Base-by-base conservation (phyloP, 2,113 vertebrate species). In the Rhabdornis inornatus region DNA sequence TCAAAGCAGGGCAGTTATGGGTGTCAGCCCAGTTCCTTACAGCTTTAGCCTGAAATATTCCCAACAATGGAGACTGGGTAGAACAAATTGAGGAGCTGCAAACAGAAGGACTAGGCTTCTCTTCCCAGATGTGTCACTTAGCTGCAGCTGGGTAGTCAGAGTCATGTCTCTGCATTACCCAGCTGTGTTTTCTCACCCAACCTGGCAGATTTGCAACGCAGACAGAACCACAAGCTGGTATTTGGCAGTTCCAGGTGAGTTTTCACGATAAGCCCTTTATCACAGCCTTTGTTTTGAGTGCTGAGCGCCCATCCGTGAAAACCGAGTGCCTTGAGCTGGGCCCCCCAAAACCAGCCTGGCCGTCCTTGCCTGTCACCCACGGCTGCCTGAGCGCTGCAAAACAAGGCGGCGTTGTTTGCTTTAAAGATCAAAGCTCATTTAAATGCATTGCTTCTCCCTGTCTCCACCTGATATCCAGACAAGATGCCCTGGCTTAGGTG, bases 381-480 rank as follows among this genome's bases (percentile, higher is more conserved):
- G 2, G 44, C 89, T 40, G 47, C 40, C 77, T 17, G 17, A n/a
- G 65, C 0, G 2, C 92, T 64, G 66, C 91, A 65, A 69, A 95
- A 75, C 76, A 75, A 82, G 83, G 37, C 0, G 7, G 53, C 14
- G 45, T 31, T 64, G 61, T 89, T 94, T 72, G 74, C 71, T 76
- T 66, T 74, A 4, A 19, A 65, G 92, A 95, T 80, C 63, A 77
- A 84, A 94, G 88, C 93, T 95, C 70, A 53, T 95, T 76, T 65
- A 49, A 92, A 94, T 84, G 77, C 77, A 1, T 6, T 19, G 53
- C 91, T 96, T 92, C 89, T 95, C 84, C 69, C 27, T 31, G 80
- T 79, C 89, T 94, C 94, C 74, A 71, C 72, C 69, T 95, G 94
- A 89, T 92, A 94, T 10, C 77, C 89, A 94, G 89, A 94, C 57